phyloP scores from a whole-genome alignment of 2,888 invertebrate species.

The Pristionchus exspectatus region DNA sequence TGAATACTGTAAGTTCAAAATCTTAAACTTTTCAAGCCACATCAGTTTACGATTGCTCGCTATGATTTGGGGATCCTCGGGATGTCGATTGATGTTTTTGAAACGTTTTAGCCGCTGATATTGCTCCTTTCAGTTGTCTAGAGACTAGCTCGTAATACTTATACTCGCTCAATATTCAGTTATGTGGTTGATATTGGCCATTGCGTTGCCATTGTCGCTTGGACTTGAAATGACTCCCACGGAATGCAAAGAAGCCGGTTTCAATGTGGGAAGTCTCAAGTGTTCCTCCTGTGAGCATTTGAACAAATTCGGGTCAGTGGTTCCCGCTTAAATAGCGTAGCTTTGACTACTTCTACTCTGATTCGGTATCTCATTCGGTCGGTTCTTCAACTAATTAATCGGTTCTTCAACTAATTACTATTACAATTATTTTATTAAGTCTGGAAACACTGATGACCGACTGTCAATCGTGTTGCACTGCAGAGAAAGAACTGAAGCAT shows the following conservation, averaged over 20 bases:
- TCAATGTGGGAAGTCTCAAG: constrained; percentile 70
- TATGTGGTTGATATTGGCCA: constrained; percentile 34
- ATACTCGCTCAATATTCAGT: background rate
- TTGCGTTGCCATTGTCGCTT: background rate
- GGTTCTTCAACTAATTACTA: background rate
- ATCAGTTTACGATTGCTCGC: background rate
- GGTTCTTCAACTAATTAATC: no score
- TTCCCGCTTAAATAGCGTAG: background rate
- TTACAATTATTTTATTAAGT: background rate
- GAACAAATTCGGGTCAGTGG: constrained; percentile 37
- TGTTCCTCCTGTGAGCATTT: constrained; percentile 57
- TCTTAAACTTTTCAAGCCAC: background rate
- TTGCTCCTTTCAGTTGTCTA: no score
- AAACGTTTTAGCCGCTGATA: no score
- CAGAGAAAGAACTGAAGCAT: constrained; percentile 71
- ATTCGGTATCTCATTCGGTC: background rate
- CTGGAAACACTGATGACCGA: constrained; percentile 73
- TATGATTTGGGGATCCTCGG: background rate
- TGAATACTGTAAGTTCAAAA: background rate
- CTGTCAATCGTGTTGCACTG: constrained; percentile 73
- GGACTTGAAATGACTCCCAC: constrained; percentile 61
- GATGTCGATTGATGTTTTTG: background rate
- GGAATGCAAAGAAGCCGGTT: constrained; percentile 73
- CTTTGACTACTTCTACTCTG: background rate
- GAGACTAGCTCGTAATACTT: background rate